These are phyloP conservation scores for Pseudoips prasinana DNA, from an alignment of 2,888 invertebrate genomes.

Conservation along the genomic window DNA sequence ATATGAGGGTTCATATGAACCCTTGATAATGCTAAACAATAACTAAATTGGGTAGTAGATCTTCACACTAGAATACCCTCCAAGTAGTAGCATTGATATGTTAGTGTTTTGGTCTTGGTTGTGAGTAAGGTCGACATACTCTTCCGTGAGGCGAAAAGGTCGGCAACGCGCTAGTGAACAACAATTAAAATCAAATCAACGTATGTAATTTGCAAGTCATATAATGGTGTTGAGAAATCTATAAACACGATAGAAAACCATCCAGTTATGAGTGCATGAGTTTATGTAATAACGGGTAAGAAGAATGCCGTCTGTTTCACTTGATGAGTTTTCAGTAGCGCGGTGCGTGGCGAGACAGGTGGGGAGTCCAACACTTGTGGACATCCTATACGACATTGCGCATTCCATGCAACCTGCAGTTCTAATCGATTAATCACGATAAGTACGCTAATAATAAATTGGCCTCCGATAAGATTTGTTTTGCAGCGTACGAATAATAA, in stretches of 20 bases:
- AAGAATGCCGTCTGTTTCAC: conserved; percentile 40
- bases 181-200: too few species aligned
- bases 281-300: conserved; percentile 35
- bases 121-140: too few species aligned
- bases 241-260: conserved; percentile 3
- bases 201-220: too few species aligned
- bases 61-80: too few species aligned
- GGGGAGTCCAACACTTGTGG: conserved; percentile 1
- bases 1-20: too few species aligned
- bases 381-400: conserved; percentile 19
- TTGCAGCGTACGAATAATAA: conserved; percentile 46
- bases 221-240: too few species aligned
- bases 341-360: conserved; percentile 6
- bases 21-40: too few species aligned
- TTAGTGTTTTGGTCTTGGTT: too few species aligned
- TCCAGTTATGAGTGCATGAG: conserved; percentile 8
- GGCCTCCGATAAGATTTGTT: conserved; percentile 53
- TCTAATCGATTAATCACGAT: conserved; percentile 44
- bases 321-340: conserved; percentile 20
- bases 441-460: conserved; percentile 52
- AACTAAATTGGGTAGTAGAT: too few species aligned
- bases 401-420: conserved; percentile 42
- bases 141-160: too few species aligned
- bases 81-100: too few species aligned
- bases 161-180: too few species aligned